Evolutionary conservation across 2,113 vertebrate genomes (phyloP), one percentile per base, ranked within the genome.

Genomic region (Microtus ochrogaster): DNA sequence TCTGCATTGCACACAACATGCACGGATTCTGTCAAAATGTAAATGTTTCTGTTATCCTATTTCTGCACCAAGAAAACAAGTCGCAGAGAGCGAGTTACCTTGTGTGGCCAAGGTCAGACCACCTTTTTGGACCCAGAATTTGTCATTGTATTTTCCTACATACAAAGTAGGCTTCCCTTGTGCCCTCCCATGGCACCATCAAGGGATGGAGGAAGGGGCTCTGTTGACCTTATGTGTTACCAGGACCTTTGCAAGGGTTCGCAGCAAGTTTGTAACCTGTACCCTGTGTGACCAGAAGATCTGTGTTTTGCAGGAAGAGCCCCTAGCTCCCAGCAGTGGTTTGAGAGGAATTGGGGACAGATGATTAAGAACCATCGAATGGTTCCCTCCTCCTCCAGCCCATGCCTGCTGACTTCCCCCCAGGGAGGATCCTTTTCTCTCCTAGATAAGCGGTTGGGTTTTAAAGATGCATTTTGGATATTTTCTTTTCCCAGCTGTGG

Each of bases 401-500:
- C 21, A 11, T 36, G 36, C 58, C 49, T 44, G 83, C 78, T 58
- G 30, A 68, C 68, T 65, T 41, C 76, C 77, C 28, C 41, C 70
- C n/a, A 52, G 12, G 0, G 1, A 66, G 63, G 41, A 88, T 10
- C 39, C 22, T 52, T 28, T 19, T 12, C 28, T 16, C 49, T 5
- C 16, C 39, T 70, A 26, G 30, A 47, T 70, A 33, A 78, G 83
- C 70, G 33, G 87, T 83, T 87, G 70, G 82, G 44, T 73, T 87
- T 65, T 94, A 84, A 83, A 21, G 47, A 87, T 13, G 28, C 63
- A 63, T 58, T 61, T 7, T 7, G 83, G 61, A 66, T 76, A 92
- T 85, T 95, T 94, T 90, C 85, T 92, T 97, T 94, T 61, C 30
- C 77, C 95, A 96, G 92, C 85, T 96, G 88, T 72, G 81, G 72